Evolutionary conservation across 1,140 invertebrate genomes (phyloP).

Genomic region (Cydia pomonella): DNA sequence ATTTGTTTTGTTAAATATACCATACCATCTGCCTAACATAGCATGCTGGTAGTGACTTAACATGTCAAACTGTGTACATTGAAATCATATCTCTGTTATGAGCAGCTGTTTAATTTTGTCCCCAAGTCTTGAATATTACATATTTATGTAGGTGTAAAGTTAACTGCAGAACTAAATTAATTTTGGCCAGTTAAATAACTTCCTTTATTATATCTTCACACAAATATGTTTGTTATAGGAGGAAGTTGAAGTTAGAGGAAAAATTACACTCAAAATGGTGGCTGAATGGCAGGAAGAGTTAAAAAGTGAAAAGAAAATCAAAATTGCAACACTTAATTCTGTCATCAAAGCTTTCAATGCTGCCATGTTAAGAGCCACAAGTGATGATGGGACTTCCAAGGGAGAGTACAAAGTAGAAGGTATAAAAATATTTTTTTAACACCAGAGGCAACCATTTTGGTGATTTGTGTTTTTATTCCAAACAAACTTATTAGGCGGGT

Average conservation of each 20-base stretch:
- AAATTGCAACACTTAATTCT: conserved; percentile 82
- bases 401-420: conserved; percentile 86
- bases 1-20: too few species aligned
- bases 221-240: conserved; percentile 50
- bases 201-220: not conserved
- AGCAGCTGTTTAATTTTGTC: too few species aligned
- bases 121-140: too few species aligned
- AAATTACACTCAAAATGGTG: conserved; percentile 79
- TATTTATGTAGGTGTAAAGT: too few species aligned
- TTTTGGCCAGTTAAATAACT: not conserved
- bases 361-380: conserved; percentile 84
- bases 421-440: conserved; percentile 52
- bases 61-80: too few species aligned
- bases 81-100: too few species aligned
- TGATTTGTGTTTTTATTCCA: too few species aligned
- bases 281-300: conserved; percentile 86
- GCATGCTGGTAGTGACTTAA: too few species aligned
- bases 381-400: conserved; percentile 78
- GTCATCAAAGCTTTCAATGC: conserved; percentile 89
- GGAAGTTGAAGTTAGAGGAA: conserved; percentile 62
- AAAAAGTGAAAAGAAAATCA: conserved; percentile 86
- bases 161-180: too few species aligned
- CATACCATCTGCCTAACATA: too few species aligned
- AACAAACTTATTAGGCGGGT: too few species aligned
- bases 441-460: too few species aligned